Evolutionary conservation across 92 coral and sea anemone species (phyloP), one percentile per base, ranked within the genome.

Genomic region (Epizoanthus stellaris): DNA sequence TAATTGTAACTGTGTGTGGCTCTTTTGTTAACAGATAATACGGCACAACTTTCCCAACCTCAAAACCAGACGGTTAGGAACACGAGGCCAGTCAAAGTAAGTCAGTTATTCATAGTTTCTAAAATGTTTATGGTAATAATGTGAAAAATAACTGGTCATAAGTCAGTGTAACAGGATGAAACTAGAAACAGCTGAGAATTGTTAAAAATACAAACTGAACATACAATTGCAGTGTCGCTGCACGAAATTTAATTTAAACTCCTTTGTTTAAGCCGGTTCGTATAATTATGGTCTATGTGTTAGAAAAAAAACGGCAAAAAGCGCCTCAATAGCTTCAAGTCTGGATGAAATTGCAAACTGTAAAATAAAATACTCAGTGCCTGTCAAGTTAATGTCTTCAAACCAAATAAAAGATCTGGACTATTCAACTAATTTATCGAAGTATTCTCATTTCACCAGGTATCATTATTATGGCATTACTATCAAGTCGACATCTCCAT

Each of bases 401-500:
- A 52, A 42, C 49, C 20, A 10, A 7, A n/a, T 34, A 49, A 5
- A 43, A 16, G 42, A 66, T 45, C 16, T 67, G 5, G n/a, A 77
- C 57, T 49, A 52, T 54, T 66, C 85, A 70, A 56, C 12, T n/a
- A 25, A 43, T 53, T 53, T 15, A 13, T 53, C 40, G n/a, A 54
- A 81, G 5, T 20, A 8, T 52, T 80, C 21, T 42, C 74, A 20
- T 53, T 67, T 66, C n/a, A 23, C n/a, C 87, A 97, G 99, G 87
- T 97, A 97, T 62, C 99, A 97, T 61, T 97, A 97, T 77, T 97
- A 97, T 87, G 99, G 99, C 2, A 97, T 97, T 82, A 97, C 99
- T 16, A 97, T 97, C 66, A 94, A 97, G 82, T 60, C 95, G 8
- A 91, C 95, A 8, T 97, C 99, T 1, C 98, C 98, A n/a, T 97